phyloP scores from a whole-genome alignment of 2,888 invertebrate species.

The Xanthia icteritia region DNA sequence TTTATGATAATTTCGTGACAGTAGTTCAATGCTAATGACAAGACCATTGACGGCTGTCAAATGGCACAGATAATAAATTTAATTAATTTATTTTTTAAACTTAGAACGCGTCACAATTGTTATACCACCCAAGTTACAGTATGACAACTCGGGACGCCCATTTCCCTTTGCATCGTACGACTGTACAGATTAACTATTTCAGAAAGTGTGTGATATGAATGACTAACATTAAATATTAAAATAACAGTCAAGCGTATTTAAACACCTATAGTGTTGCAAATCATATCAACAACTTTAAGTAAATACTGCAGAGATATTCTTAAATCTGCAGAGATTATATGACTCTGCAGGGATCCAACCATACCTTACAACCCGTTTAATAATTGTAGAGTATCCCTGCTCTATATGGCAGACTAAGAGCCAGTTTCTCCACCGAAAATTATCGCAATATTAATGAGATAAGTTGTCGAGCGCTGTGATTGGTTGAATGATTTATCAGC shows the following conservation, averaged over 20 bases:
- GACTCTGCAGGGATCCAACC: constrained; percentile 5
- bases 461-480: neutral
- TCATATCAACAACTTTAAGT: constrained; percentile 25
- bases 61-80: constrained; percentile 28
- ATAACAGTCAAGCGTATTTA: constrained; percentile 19
- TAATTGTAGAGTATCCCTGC: constrained; percentile 38
- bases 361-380: neutral
- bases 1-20: constrained; percentile 7
- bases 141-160: neutral
- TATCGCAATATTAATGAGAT: neutral
- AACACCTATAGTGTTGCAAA: constrained; percentile 32
- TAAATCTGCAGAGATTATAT: constrained; percentile 13
- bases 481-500: neutral
- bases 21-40: constrained; percentile 25
- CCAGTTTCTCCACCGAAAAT: neutral
- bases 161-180: constrained; percentile 2
- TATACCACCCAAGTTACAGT: neutral
- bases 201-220: constrained; percentile 29
- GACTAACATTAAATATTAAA: constrained; percentile 10
- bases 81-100: neutral
- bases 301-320: constrained; percentile 36
- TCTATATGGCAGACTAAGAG: neutral
- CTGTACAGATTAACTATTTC: neutral
- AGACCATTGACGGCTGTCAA: constrained; percentile 47
- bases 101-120: rapidly evolving